A percentile compares a stretch with the other conserved stretches of the same genome.
Conservation (phyloP, 2,888 invertebrate genomes). For the Epistrophe eligans region DNA sequence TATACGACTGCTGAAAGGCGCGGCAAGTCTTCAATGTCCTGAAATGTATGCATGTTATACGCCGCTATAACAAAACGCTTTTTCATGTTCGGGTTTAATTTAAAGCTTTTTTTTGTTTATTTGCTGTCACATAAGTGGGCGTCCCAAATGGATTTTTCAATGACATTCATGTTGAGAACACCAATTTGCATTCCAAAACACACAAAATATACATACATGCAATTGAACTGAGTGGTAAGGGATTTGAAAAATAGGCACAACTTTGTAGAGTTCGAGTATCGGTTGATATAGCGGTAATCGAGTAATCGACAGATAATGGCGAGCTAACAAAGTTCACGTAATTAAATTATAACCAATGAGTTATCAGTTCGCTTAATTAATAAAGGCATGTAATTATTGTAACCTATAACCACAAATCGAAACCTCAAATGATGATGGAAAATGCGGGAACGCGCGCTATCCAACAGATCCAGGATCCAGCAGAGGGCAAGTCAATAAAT, state of each 20-base stretch:
- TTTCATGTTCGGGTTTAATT: conserved; percentile 33
- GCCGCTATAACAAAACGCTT: neutral
- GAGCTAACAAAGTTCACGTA: conserved; percentile 24
- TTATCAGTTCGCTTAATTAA: conserved; percentile 29
- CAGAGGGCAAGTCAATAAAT: conserved; percentile 50
- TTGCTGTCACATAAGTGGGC: conserved; percentile 14
- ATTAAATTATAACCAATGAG: conserved; percentile 34
- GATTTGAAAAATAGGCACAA: conserved; percentile 1
- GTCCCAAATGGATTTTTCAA: conserved; percentile 26
- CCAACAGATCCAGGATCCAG: neutral
- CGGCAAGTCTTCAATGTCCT: conserved; percentile 4
- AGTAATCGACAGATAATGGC: neutral
- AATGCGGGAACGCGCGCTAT: neutral
- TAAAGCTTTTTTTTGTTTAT: conserved; percentile 3
- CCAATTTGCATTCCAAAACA: conserved; percentile 28
- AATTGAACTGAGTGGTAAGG: neutral
- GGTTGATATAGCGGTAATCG: no score
- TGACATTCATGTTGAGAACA: conserved; percentile 29
- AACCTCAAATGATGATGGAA: conserved; percentile 6
- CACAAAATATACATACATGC: neutral
- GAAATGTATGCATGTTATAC: neutral
- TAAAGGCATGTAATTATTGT: conserved; percentile 10
- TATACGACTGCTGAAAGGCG: neutral
- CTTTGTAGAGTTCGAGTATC: neutral
- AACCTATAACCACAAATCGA: conserved; percentile 24